Conservation (phyloP, 2,797 vertebrate genomes). For the Zonotrichia albicollis region DNA sequence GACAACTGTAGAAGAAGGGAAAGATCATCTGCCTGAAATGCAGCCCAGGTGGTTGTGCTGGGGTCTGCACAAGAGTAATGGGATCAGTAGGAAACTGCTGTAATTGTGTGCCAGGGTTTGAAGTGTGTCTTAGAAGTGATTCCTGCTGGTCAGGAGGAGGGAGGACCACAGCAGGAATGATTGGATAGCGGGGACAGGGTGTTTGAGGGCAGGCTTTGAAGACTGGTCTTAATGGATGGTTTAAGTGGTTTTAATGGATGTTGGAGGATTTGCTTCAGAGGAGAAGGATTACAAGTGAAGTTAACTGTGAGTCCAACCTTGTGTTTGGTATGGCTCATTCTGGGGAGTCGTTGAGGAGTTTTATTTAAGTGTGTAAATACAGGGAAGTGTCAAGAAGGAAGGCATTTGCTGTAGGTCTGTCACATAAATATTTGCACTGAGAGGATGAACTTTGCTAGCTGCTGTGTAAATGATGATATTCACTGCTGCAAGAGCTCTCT, state of each 20-base stretch:
- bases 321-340: slow-evolving; percentile 15
- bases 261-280: slow-evolving; percentile 37
- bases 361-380: slow-evolving; percentile 52
- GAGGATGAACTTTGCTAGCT: slow-evolving; percentile 16
- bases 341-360: slow-evolving; percentile 25
- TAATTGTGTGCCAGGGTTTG: background rate
- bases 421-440: slow-evolving; percentile 38
- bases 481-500: background rate
- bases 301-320: background rate
- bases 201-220: slow-evolving; percentile 31
- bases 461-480: slow-evolving; percentile 44
- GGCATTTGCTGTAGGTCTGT: background rate
- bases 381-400: slow-evolving; percentile 20
- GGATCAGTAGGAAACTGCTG: background rate
- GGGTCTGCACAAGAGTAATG: background rate
- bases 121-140: background rate
- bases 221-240: slow-evolving; percentile 28
- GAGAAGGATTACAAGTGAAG: slow-evolving; percentile 39
- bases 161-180: background rate
- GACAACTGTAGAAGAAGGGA: background rate
- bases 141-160: background rate
- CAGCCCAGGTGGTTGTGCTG: background rate
- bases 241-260: slow-evolving; percentile 57
- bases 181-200: background rate
- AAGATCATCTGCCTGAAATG: background rate